Evolutionary conservation across 2,888 invertebrate species (phyloP).

Genomic region (Ganaspis brasiliensis): DNA sequence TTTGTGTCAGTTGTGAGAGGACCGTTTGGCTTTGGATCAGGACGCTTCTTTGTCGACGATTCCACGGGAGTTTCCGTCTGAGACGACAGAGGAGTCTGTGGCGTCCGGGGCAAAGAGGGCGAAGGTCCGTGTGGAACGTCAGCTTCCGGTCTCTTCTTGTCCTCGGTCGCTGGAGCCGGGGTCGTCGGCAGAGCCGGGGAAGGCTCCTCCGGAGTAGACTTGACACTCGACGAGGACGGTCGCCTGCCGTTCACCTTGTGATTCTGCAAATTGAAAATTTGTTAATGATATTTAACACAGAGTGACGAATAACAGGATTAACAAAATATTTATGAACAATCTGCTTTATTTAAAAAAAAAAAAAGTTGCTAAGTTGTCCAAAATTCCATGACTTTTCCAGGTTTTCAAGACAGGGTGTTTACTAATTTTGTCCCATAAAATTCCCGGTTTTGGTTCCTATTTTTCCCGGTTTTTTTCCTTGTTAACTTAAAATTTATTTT

Average conservation of each 20-base stretch:
- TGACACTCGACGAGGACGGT: slow-evolving; percentile 79
- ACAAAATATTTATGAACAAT: neutral
- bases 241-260: slow-evolving; percentile 83
- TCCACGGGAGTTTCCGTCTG: slow-evolving; percentile 73
- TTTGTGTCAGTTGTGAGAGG: slow-evolving; percentile 72
- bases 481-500: no score
- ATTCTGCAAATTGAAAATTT: no score
- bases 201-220: slow-evolving; percentile 79
- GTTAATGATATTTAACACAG: no score
- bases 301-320: no score
- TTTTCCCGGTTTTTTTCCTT: no score
- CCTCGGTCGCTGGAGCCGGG: slow-evolving; percentile 76
- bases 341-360: neutral
- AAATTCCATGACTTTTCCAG: no score
- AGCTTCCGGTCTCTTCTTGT: slow-evolving; percentile 78
- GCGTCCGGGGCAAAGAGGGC: slow-evolving; percentile 76
- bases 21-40: slow-evolving; percentile 66
- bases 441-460: no score
- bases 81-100: slow-evolving; percentile 70
- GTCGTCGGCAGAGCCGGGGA: slow-evolving; percentile 78
- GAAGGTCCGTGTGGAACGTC: slow-evolving; percentile 79
- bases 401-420: no score
- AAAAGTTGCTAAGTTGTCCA: no score
- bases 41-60: slow-evolving; percentile 63
- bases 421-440: no score